phyloP scores from a whole-genome alignment of 2,888 invertebrate species.

The Epiblema foenella region DNA sequence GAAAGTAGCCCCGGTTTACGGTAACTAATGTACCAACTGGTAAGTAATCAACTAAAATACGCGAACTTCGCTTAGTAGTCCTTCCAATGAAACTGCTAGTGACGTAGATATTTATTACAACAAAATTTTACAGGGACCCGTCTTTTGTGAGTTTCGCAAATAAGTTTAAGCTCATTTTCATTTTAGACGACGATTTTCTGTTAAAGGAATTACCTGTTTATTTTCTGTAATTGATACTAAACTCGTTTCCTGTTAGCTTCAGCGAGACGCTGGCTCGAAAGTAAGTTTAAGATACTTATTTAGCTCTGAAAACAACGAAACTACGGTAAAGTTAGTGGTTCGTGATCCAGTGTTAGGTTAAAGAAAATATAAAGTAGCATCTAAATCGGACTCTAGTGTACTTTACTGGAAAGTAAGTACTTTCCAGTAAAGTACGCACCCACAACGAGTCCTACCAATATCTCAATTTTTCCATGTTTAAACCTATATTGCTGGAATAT shows the following conservation, averaged over 20 bases:
- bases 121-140: slow-evolving; percentile 8
- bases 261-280: background rate
- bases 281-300: background rate
- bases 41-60: no score
- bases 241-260: background rate
- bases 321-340: background rate
- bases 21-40: no score
- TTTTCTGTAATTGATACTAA: slow-evolving; percentile 14
- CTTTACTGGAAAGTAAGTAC: no score
- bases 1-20: no score
- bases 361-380: background rate
- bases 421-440: no score
- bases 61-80: no score
- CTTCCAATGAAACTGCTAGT: background rate
- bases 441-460: no score
- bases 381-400: background rate
- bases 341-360: no score
- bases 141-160: slow-evolving; percentile 22
- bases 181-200: background rate
- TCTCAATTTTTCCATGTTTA: no score
- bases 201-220: slow-evolving; percentile 1
- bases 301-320: background rate
- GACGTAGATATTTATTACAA: background rate
- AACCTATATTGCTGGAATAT: no score
- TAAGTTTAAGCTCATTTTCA: slow-evolving; percentile 20